These are phyloP conservation scores for Dicycla oo DNA, from an alignment of 2,888 invertebrate genomes.

Conservation along the genomic window DNA sequence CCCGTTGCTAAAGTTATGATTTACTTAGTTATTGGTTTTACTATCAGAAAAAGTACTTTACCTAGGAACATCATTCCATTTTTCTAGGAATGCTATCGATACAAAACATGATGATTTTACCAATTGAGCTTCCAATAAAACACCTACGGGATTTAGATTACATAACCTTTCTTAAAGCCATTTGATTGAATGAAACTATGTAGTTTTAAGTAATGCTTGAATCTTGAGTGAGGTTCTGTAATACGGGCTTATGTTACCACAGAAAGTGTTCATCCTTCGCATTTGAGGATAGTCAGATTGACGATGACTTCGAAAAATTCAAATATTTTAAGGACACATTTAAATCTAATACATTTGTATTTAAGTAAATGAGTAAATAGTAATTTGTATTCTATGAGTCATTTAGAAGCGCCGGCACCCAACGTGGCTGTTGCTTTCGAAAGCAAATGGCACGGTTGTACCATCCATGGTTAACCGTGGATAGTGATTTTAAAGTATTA, in stretches of 20 bases:
- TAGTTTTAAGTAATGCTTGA: too few species aligned
- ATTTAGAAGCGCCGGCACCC: slow-evolving; percentile 65
- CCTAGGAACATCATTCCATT: neutral
- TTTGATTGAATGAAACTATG: too few species aligned
- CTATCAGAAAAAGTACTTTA: neutral
- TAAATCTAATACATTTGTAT: slow-evolving; percentile 15
- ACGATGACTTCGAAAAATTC: neutral
- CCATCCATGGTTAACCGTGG: slow-evolving; percentile 43
- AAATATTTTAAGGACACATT: slow-evolving; percentile 1
- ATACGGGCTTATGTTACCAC: neutral
- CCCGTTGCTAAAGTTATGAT: neutral
- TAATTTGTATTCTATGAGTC: slow-evolving; percentile 66
- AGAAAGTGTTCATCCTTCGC: neutral
- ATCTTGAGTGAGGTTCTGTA: neutral
- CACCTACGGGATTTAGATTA: neutral
- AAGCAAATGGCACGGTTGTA: slow-evolving; percentile 64
- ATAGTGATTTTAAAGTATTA: too few species aligned
- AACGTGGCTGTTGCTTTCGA: slow-evolving; percentile 76
- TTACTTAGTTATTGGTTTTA: neutral
- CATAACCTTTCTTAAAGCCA: too few species aligned
- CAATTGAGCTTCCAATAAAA: neutral
- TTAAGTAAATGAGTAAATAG: neutral
- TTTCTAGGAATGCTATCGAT: neutral
- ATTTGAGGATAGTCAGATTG: neutral
- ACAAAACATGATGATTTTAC: neutral